Evolutionary conservation across 2,113 vertebrate species (phyloP).

Genomic region (Aegotheles bennettii): DNA sequence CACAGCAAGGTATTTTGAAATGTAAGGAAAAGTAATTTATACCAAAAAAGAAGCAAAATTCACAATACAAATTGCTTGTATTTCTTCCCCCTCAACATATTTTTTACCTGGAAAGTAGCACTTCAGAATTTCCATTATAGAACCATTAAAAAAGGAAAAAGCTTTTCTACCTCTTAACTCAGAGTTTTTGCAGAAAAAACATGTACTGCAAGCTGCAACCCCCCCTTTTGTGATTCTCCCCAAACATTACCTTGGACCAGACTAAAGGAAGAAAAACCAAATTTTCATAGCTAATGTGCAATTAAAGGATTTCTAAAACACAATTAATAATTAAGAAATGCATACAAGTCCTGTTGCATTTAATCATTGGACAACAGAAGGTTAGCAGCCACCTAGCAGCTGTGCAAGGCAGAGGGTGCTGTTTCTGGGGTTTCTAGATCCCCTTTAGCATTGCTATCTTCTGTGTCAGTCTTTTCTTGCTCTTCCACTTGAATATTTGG

Average conservation of each 20-base stretch:
- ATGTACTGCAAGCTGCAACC: background rate
- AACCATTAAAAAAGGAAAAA: background rate
- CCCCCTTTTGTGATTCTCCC: background rate
- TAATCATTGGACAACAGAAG: background rate
- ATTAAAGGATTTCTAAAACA: background rate
- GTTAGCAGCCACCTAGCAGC: background rate
- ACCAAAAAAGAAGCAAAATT: background rate
- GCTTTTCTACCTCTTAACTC: background rate
- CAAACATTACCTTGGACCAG: background rate
- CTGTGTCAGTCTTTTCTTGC: background rate
- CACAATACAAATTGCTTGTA: background rate
- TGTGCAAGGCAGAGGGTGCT: background rate
- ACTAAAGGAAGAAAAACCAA: background rate
- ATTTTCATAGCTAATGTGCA: background rate
- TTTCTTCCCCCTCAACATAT: background rate
- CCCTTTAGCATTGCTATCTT: background rate
- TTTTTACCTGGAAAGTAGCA: background rate
- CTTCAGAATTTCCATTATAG: background rate
- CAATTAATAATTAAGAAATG: background rate
- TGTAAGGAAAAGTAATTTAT: background rate
- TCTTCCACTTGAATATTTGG: constrained; percentile 16
- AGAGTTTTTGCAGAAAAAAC: background rate
- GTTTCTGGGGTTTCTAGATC: background rate
- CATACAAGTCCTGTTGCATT: background rate
- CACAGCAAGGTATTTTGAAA: background rate